phyloP scores from a whole-genome alignment of 2,797 vertebrate species.

The Pantherophis alleghaniensis region DNA sequence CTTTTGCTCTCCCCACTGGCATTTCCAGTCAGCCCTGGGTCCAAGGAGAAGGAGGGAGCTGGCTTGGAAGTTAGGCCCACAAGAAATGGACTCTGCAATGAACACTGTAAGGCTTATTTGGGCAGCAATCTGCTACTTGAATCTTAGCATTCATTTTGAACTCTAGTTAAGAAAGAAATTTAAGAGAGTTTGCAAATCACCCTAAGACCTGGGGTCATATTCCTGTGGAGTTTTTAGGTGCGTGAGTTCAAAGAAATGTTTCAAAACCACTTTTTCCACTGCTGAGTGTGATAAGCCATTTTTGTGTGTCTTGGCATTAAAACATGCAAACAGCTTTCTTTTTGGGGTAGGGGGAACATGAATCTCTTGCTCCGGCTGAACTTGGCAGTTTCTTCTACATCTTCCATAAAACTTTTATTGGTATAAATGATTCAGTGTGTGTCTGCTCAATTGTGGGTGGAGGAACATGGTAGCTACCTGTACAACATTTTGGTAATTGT shows the following conservation, averaged over 20 bases:
- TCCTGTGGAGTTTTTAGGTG: neutral
- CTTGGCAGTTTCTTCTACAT: neutral
- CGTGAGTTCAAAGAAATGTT: neutral
- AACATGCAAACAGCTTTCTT: neutral
- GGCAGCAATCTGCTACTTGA: neutral
- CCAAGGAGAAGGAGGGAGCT: neutral
- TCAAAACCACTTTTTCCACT: fast-evolving
- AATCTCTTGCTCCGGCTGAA: neutral
- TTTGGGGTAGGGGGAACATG: neutral
- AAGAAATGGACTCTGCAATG: neutral
- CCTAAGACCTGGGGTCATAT: neutral
- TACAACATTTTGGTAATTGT: neutral
- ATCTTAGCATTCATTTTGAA: neutral
- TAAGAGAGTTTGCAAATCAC: neutral
- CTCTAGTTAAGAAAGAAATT: neutral
- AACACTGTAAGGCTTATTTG: neutral
- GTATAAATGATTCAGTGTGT: neutral
- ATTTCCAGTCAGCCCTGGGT: neutral
- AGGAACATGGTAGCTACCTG: neutral
- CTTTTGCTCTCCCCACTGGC: neutral
- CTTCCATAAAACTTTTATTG: slow-evolving; percentile 3
- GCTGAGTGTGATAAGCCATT: neutral
- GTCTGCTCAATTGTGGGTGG: neutral
- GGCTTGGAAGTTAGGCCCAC: neutral
- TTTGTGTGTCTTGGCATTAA: neutral